Conservation (phyloP, 2,888 invertebrate genomes). For the Drosophila kuntzei region DNA sequence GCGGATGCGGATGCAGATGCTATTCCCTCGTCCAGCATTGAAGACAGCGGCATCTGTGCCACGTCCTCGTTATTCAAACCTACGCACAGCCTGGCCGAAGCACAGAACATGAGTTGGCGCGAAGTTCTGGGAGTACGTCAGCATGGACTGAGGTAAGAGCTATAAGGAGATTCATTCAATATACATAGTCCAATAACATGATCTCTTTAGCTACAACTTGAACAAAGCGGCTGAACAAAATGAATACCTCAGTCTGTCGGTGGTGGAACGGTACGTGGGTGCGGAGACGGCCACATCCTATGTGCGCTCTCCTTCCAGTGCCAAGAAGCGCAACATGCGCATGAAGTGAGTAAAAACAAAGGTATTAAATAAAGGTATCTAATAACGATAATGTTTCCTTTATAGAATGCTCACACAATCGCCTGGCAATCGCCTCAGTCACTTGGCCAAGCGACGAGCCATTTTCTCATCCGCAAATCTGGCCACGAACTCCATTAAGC, state of each 20-base stretch:
- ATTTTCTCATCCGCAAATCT: constrained; percentile 91
- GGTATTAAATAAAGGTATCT: no score
- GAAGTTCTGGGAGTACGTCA: constrained; percentile 88
- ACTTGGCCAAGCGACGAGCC: constrained; percentile 90
- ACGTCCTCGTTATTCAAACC: constrained; percentile 76
- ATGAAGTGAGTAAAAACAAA: constrained; percentile 86
- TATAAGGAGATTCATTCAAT: no score
- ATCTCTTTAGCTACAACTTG: constrained; percentile 89
- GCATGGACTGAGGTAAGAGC: constrained; percentile 90
- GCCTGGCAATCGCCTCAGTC: constrained; percentile 91
- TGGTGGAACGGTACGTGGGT: constrained; percentile 90
- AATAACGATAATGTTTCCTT: constrained; percentile 6
- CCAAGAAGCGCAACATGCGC: constrained; percentile 88
- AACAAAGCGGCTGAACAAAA: constrained; percentile 90
- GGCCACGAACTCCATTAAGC: constrained; percentile 85
- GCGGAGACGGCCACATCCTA: constrained; percentile 90
- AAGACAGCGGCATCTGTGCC: constrained; percentile 52
- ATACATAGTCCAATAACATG: background rate
- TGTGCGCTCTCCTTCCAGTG: constrained; percentile 87
- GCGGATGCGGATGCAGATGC: constrained; percentile 1
- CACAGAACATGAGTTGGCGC: constrained; percentile 87
- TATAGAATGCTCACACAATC: constrained; percentile 87
- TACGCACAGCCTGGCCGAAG: constrained; percentile 78
- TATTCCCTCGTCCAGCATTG: constrained; percentile 17
- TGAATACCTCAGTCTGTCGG: constrained; percentile 89